Evolutionary conservation across 2,888 invertebrate genomes (phyloP).

Genomic region (Suillia variegata): DNA sequence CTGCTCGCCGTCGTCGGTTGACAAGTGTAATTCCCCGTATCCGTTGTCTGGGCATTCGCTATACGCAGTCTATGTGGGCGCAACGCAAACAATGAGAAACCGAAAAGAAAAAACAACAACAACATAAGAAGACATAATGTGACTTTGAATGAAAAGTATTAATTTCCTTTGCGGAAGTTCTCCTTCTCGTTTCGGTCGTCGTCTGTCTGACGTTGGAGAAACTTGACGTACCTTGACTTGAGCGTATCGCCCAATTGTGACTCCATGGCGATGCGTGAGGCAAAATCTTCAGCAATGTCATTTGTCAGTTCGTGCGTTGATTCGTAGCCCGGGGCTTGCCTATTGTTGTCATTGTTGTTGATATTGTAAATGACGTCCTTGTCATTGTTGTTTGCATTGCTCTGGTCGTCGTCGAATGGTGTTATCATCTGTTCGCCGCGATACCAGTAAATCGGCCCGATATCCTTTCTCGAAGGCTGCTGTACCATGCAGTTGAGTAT

Average conservation of each 20-base stretch:
- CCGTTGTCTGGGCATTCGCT: constrained; percentile 73
- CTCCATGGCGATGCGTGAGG: constrained; percentile 57
- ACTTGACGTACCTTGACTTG: constrained; percentile 65
- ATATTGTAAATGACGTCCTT: too few relatives aligned
- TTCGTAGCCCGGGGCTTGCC: neutral
- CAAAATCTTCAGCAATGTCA: constrained; percentile 51
- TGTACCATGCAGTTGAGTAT: constrained; percentile 73
- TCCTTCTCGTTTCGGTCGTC: too few relatives aligned
- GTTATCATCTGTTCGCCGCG: constrained; percentile 63
- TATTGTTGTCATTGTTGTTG: constrained; percentile 14
- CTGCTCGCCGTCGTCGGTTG: constrained; percentile 84
- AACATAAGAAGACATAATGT: too few relatives aligned
- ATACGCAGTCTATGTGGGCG: constrained; percentile 67
- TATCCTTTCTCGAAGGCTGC: constrained; percentile 70
- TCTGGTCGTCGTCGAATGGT: constrained; percentile 38
- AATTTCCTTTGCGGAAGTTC: neutral
- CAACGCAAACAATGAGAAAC: too few relatives aligned
- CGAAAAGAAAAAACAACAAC: too few relatives aligned
- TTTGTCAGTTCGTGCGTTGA: constrained; percentile 34
- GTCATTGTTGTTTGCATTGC: constrained; percentile 16
- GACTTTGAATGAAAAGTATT: too few relatives aligned
- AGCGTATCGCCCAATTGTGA: constrained; percentile 69
- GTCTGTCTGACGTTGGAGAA: neutral
- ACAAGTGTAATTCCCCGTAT: constrained; percentile 89
- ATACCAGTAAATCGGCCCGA: constrained; percentile 75